These are phyloP conservation scores for Pristionchus arcanus DNA, from an alignment of 2,888 invertebrate species.

Conservation along the genomic window DNA sequence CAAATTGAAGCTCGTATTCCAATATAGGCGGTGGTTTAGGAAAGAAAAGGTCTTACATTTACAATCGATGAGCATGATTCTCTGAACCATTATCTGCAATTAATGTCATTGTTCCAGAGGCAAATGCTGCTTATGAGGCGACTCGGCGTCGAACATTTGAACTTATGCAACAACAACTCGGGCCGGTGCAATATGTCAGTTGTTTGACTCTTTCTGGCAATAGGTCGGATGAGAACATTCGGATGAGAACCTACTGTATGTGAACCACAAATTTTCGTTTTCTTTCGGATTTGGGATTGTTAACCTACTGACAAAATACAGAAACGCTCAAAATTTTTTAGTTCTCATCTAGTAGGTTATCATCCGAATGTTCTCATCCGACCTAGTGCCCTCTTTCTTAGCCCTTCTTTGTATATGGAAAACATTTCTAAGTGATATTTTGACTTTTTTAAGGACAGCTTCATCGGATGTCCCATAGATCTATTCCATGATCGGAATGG, in stretches of 20 bases:
- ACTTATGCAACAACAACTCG: background rate
- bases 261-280: background rate
- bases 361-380: too few relatives aligned
- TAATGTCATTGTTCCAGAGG: background rate
- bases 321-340: too few relatives aligned
- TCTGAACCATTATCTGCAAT: background rate
- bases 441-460: background rate
- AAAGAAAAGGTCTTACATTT: background rate
- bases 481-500: conserved; percentile 26
- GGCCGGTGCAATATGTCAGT: background rate
- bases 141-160: background rate
- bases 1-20: too few relatives aligned
- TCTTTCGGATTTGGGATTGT: too few relatives aligned
- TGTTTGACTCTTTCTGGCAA: background rate
- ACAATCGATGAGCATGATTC: background rate
- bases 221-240: too few relatives aligned
- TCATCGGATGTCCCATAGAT: conserved; percentile 26
- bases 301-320: too few relatives aligned
- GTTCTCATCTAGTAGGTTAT: too few relatives aligned
- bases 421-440: background rate
- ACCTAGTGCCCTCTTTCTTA: too few relatives aligned
- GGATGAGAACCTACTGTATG: too few relatives aligned
- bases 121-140: background rate
- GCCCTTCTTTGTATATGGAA: background rate
- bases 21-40: background rate